phyloP scores from a whole-genome alignment of 1,140 invertebrate genomes.

The Lucilia sericata region DNA sequence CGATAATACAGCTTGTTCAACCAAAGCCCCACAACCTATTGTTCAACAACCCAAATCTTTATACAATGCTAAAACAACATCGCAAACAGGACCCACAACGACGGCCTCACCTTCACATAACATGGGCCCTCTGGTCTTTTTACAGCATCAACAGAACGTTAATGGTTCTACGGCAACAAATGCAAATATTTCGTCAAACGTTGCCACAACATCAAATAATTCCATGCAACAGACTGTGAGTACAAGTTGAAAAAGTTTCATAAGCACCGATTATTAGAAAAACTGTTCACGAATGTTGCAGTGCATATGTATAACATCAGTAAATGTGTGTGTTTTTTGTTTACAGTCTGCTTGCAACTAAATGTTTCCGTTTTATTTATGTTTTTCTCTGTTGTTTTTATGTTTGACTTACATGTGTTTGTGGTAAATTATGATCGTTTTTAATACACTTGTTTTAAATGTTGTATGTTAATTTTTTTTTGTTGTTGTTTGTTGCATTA shows the following conservation, averaged over 20 bases:
- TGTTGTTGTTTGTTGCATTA: not conserved
- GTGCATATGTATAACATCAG: not conserved
- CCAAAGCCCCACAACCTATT: slow-evolving; percentile 54
- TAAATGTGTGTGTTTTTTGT: not conserved
- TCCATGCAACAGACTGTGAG: slow-evolving; percentile 65
- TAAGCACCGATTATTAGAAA: not conserved
- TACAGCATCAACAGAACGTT: slow-evolving; percentile 59
- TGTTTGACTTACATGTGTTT: not conserved
- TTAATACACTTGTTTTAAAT: not conserved
- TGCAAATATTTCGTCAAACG: slow-evolving; percentile 53
- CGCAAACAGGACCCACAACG: not conserved
- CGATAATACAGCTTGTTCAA: slow-evolving; percentile 55
- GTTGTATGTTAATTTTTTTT: not conserved
- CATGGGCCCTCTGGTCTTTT: slow-evolving; percentile 64
- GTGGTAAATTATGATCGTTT: not conserved
- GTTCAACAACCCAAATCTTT: slow-evolving; percentile 62
- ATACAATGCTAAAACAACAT: slow-evolving; percentile 39
- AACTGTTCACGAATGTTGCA: slow-evolving; percentile 13
- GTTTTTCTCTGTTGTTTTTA: slow-evolving; percentile 1
- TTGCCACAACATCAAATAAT: slow-evolving; percentile 55
- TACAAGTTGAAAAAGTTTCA: slow-evolving; percentile 48
- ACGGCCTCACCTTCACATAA: slow-evolving; percentile 24
- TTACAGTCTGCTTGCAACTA: not conserved
- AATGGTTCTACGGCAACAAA: slow-evolving; percentile 52
- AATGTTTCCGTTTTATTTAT: slow-evolving; percentile 6